Percentiles rank a stretch among this genome's conserved stretches.
Evolutionary conservation across 2,113 vertebrate genomes (phyloP).

Genomic region (Patagioenas fasciata): DNA sequence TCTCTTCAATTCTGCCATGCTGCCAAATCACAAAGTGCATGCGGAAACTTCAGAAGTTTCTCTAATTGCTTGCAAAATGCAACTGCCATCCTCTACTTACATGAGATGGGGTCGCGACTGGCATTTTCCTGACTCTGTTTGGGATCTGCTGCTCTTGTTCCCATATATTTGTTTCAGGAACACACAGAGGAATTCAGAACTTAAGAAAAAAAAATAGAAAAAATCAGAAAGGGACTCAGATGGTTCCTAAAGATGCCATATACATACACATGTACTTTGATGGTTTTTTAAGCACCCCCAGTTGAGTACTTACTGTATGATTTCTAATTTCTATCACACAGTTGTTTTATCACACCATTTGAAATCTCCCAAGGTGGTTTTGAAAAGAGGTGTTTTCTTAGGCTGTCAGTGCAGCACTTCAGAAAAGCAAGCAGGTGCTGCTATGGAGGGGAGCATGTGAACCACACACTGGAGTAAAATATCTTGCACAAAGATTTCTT

Average conservation of each 20-base stretch:
- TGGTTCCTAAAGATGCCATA: background rate
- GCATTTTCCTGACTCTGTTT: constrained; percentile 2
- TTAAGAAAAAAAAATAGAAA: constrained; percentile 20
- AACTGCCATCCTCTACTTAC: constrained; percentile 27
- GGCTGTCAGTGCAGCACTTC: constrained; percentile 7
- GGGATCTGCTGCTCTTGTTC: background rate
- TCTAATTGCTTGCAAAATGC: constrained; percentile 71
- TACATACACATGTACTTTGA: background rate
- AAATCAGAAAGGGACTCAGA: background rate
- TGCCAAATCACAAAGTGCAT: constrained; percentile 58
- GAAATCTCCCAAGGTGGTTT: constrained; percentile 41
- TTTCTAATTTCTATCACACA: constrained; percentile 44
- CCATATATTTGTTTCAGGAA: constrained; percentile 12
- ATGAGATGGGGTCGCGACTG: background rate
- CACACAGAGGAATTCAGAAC: background rate
- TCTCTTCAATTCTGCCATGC: constrained; percentile 35
- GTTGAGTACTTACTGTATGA: background rate
- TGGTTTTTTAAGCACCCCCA: background rate
- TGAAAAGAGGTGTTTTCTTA: constrained; percentile 51
- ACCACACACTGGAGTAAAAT: background rate
- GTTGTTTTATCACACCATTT: constrained; percentile 27
- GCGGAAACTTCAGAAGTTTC: constrained; percentile 65
- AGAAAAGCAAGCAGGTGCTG: constrained; percentile 30
- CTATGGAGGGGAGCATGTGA: background rate
- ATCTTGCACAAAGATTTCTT: background rate